Base-by-base conservation (phyloP, 2,797 vertebrate species). In the Trachurus trachurus region DNA sequence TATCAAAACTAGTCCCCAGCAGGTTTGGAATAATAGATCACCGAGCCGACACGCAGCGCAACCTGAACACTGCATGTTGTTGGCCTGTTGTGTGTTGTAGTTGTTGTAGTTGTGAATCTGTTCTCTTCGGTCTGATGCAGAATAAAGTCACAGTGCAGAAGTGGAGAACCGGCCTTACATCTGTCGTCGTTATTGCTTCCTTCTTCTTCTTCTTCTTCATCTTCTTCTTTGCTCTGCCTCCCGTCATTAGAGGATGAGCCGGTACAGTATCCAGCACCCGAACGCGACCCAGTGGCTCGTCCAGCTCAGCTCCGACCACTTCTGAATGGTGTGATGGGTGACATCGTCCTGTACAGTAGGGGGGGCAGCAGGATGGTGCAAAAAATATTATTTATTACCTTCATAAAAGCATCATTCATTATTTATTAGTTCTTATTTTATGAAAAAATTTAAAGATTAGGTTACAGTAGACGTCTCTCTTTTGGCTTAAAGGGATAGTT, bases 281-380 rank as follows among this genome's bases (percentile, higher is more conserved):
- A 98, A 97, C 0, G 96, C 96, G 85, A 97, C 87, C 98, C 98
- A 98, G 90, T 98, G 98, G 78, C 97, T 97, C 0, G 96, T 96
- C 97, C 98, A 98, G 94, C 94, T 95, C 88, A 99, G 95, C 88
- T 98, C 97, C 1, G 96, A 97, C 98, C 98, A 99, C 90, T 97
- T 98, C 92, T 95, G 94, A 86, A 98, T 90, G 71, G 97, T 97
- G 78, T 98, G 96, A 74, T 96, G 93, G 91, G 96, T 96, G 47
- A 96, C 91, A 0, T 97, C 94, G 1, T 97, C 96, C 98, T 98
- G 92, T 47, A 65, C 98, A 98, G 92, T 47, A 65, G 83, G 74
- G n/a, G n/a, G 31, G 78, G 81, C 49, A 73, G 49, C 2, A 2
- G 63, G 29, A 68, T 1, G 15, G 17, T 58, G n/a, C 16, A 22